Conservation (phyloP, 2,888 invertebrate species). For the Pristionchus maxplancki region DNA sequence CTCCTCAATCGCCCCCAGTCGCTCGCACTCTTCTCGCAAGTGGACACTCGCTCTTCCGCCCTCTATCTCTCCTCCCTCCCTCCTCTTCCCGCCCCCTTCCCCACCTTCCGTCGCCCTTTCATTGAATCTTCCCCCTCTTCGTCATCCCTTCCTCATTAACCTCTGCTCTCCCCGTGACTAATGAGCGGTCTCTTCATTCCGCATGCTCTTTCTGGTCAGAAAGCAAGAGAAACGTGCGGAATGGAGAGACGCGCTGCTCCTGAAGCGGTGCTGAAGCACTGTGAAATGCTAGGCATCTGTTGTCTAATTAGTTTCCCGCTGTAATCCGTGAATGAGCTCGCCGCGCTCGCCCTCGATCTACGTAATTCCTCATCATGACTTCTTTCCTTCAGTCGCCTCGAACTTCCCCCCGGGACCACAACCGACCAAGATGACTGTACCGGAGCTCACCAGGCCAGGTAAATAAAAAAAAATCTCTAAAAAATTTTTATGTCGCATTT, state of each 20-base stretch:
- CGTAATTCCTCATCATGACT: not conserved
- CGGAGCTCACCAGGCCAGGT: conserved; percentile 34
- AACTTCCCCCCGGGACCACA: conserved; percentile 3
- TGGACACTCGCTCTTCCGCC: conserved; percentile 11
- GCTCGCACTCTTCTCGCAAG: conserved; percentile 4
- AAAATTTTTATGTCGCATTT: too few relatives aligned
- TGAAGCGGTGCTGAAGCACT: not conserved
- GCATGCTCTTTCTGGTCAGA: not conserved
- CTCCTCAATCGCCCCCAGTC: not conserved
- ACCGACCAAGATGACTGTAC: not conserved
- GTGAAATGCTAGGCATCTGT: not conserved
- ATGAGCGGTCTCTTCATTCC: not conserved
- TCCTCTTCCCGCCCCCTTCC: not conserved
- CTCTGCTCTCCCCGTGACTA: not conserved
- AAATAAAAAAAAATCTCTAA: too few relatives aligned
- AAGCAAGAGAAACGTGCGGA: not conserved
- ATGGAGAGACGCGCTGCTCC: not conserved
- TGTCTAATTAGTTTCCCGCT: not conserved
- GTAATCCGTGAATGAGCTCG: not conserved
- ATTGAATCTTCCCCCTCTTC: conserved; percentile 1
- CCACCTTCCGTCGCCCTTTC: conserved; percentile 23
- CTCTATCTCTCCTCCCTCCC: not conserved
- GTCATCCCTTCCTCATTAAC: conserved; percentile 34
- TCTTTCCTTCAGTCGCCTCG: conserved; percentile 33
- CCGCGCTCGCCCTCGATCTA: not conserved